Evolutionary conservation across 2,888 invertebrate species (phyloP), one percentile per base, ranked within the genome.

Genomic region (Caenorhabditis virilis): DNA sequence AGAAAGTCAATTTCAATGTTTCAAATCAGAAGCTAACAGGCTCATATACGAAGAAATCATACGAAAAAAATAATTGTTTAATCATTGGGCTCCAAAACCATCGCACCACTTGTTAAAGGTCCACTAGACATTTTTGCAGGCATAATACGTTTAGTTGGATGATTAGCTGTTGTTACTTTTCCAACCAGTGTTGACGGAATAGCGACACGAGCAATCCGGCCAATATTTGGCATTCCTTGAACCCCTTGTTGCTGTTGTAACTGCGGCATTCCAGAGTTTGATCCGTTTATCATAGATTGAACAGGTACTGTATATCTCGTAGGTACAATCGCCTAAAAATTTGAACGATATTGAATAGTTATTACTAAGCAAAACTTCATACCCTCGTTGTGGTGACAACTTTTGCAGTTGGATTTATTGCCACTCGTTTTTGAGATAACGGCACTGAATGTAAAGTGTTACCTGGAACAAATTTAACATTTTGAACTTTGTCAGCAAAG

Each of bases 191-290:
- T 27, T 2, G 43, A 2, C 15, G 26, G 43, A 7, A 15, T n/a
- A 2, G 43, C 26, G 5, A 45, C n/a, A n/a, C 26, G 43, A 16
- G 26, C 7, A 27, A 23, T 27, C n/a, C 36, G 36, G n/a, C n/a
- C n/a, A n/a, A n/a, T n/a, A n/a, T n/a, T n/a, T n/a, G n/a, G n/a
- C n/a, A n/a, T n/a, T 36, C 16, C 15, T 36, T 7, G 9, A 5
- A 13, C 11, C n/a, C 16, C 15, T 25, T 27, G 27, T 45, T 45
- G 47, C 35, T 47, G 47, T 20, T 63, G 63, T 0, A 63, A 30
- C 38, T 54, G 53, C 0, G 63, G 63, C 63, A 63, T 63, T 22
- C 62, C 62, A 11, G 42, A 46, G 0, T 47, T 46, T 20, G 46
- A 27, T 26, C 46, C 46, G 15, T 30, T 30, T 5, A 36, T 36